These are phyloP conservation scores for Ridgeia piscesae DNA, from an alignment of 1,140 invertebrate genomes.

Conservation along the genomic window DNA sequence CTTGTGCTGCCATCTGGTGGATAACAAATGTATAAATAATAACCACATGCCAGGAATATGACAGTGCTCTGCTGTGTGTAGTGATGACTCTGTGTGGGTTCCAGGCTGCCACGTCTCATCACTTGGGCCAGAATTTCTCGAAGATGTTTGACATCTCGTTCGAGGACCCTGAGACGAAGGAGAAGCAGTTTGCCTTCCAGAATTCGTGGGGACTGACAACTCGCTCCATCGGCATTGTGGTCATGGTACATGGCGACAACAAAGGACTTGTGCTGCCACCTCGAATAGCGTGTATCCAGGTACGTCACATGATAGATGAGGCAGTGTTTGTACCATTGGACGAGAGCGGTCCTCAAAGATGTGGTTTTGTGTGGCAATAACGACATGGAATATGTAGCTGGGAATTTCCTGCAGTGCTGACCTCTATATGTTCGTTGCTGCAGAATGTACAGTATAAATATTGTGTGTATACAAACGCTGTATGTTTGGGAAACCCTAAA, in stretches of 20 bases:
- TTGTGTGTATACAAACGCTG: too few species aligned
- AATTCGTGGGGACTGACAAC: slow-evolving; percentile 99
- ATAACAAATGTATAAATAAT: too few species aligned
- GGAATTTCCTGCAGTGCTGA: too few species aligned
- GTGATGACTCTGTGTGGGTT: background rate
- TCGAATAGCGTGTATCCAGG: slow-evolving; percentile 78
- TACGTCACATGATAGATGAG: slow-evolving; percentile 35
- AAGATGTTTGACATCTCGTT: slow-evolving; percentile 98
- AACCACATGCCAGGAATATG: background rate
- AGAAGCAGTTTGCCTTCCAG: slow-evolving; percentile 84
- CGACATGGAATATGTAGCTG: too few species aligned
- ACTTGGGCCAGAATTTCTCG: slow-evolving; percentile 98
- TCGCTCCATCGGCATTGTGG: slow-evolving; percentile 90
- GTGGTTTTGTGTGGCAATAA: background rate
- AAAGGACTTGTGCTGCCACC: slow-evolving; percentile 95
- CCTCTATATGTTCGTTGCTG: too few species aligned
- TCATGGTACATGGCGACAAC: slow-evolving; percentile 97
- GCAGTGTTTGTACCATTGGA: slow-evolving; percentile 9
- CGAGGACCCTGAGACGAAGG: slow-evolving; percentile 90
- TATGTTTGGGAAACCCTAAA: too few species aligned
- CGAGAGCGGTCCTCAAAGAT: background rate
- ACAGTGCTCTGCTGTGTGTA: background rate
- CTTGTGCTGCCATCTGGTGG: background rate
- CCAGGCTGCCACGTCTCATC: slow-evolving; percentile 93
- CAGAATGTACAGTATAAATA: background rate